Evolutionary conservation across 1,140 invertebrate genomes (phyloP).

Genomic region (Orius laevigatus): DNA sequence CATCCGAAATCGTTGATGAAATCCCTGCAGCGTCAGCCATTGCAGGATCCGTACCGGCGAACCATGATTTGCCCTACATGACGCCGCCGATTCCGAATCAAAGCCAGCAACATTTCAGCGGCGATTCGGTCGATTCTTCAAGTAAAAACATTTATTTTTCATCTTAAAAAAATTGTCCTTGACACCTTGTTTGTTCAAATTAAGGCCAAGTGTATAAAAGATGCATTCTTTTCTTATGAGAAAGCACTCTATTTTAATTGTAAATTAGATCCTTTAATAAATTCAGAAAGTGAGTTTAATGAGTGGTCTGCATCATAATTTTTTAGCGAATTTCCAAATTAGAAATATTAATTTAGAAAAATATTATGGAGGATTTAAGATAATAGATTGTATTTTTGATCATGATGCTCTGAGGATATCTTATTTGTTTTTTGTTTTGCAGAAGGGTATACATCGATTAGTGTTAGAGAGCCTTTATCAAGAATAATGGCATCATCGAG

Average conservation of each 20-base stretch:
- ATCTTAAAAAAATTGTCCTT: not conserved
- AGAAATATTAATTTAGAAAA: too few relatives aligned
- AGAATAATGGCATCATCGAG: conserved; percentile 45
- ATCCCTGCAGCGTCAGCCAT: conserved; percentile 68
- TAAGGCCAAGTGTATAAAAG: not conserved
- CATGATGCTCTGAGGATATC: too few relatives aligned
- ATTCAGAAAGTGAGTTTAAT: not conserved
- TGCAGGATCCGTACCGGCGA: conserved; percentile 63
- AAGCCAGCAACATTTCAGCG: conserved; percentile 52
- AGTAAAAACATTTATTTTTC: conserved; percentile 32
- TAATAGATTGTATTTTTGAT: too few relatives aligned
- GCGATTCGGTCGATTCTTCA: conserved; percentile 68
- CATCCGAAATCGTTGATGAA: conserved; percentile 24
- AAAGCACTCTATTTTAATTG: conserved; percentile 2
- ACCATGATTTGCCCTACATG: conserved; percentile 77
- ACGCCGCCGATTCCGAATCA: conserved; percentile 51
- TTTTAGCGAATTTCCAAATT: conserved; percentile 1
- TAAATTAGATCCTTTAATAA: conserved; percentile 7
- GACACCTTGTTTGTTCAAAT: not conserved
- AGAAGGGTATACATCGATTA: conserved; percentile 83
- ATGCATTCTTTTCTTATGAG: not conserved
- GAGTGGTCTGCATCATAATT: conserved; percentile 7
- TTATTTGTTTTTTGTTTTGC: too few relatives aligned
- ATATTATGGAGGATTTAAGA: too few relatives aligned
- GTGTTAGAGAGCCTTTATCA: conserved; percentile 68